A percentile compares a stretch with the other conserved stretches of the same genome.
Evolutionary conservation across 2,888 invertebrate genomes (phyloP).

Genomic region (Pseudoips prasinana): DNA sequence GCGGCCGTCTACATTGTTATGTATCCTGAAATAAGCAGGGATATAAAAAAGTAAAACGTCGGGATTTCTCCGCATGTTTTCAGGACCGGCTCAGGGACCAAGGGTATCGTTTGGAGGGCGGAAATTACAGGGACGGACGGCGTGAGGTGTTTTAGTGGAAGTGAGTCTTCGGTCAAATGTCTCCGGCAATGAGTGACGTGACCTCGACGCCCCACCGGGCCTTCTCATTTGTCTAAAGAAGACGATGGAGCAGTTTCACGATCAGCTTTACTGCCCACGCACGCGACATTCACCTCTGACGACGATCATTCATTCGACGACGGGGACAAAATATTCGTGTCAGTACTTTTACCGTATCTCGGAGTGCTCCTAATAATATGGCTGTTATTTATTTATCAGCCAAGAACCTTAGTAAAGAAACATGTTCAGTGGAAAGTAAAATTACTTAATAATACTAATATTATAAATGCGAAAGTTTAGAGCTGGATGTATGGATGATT

Average conservation of each 20-base stretch:
- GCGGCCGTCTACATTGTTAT: conserved; percentile 45
- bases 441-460: too few relatives aligned
- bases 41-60: conserved; percentile 59
- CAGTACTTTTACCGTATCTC: conserved; percentile 31
- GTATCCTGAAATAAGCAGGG: conserved; percentile 50
- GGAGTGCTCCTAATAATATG: conserved; percentile 26
- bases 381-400: conserved; percentile 21
- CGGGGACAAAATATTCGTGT: conserved; percentile 33
- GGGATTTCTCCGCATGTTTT: conserved; percentile 53
- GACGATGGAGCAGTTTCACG: conserved; percentile 34
- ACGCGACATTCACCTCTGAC: conserved; percentile 35
- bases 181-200: conserved; percentile 55
- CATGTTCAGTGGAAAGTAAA: too few relatives aligned
- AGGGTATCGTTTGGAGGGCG: conserved; percentile 60
- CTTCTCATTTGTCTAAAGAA: conserved; percentile 51
- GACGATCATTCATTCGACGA: conserved; percentile 35
- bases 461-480: too few relatives aligned
- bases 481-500: too few relatives aligned
- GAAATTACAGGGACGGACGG: conserved; percentile 56
- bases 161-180: conserved; percentile 59
- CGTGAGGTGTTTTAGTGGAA: conserved; percentile 52
- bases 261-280: conserved; percentile 42
- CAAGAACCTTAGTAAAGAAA: not conserved
- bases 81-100: conserved; percentile 43
- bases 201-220: conserved; percentile 40